Conservation (phyloP, 2,797 vertebrate genomes). For the Cheirogaleus major region DNA sequence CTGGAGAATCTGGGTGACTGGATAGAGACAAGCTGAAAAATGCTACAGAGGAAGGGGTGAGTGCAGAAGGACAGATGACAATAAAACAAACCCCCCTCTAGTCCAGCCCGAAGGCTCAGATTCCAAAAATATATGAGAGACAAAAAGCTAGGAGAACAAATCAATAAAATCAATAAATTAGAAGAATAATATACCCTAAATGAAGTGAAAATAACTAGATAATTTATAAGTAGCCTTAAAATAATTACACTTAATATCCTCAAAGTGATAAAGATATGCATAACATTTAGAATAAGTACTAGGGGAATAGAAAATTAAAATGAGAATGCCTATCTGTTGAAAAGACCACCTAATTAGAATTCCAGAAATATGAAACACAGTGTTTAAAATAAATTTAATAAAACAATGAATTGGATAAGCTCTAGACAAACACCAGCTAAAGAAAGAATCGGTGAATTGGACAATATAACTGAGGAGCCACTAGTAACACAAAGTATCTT, state of each 20-base stretch:
- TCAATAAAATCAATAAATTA: neutral
- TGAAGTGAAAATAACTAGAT: neutral
- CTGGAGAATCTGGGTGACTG: neutral
- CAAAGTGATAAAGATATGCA: neutral
- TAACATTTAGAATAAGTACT: neutral
- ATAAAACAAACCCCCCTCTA: neutral
- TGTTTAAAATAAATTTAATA: neutral
- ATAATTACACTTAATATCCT: neutral
- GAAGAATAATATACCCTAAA: neutral
- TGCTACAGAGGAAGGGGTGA: neutral
- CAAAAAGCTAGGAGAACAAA: neutral
- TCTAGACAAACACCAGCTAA: neutral
- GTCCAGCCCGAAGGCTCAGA: neutral
- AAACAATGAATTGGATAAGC: neutral
- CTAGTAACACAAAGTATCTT: neutral
- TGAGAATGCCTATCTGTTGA: neutral
- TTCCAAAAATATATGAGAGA: neutral
- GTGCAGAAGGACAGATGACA: neutral
- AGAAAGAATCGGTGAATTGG: neutral
- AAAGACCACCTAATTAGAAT: neutral
- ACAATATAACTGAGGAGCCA: neutral
- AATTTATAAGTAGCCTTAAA: neutral
- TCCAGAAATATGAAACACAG: neutral
- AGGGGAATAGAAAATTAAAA: neutral
- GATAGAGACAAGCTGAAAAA: neutral